A percentile compares a stretch with the other conserved stretches of the same genome.
Conservation (phyloP, 2,888 invertebrate species). For the Ceraclea dissimilis region DNA sequence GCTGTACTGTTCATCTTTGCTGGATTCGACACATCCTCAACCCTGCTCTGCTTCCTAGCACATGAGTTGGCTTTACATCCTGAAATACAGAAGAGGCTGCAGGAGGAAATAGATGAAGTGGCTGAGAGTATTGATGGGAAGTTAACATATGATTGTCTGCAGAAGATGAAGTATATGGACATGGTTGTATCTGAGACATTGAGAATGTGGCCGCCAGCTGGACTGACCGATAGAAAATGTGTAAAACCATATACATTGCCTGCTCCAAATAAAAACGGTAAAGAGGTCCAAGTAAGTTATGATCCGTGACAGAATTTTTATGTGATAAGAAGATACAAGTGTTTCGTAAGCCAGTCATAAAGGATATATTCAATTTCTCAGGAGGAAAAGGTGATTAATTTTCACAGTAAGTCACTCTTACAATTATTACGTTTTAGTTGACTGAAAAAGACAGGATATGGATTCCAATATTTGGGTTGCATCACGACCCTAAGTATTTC, state of each 20-base stretch:
- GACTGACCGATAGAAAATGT: constrained; percentile 30
- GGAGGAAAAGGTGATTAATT: no score
- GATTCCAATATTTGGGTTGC: constrained; percentile 38
- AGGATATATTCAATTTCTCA: background rate
- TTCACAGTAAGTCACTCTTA: no score
- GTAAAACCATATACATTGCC: constrained; percentile 29
- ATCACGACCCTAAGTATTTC: constrained; percentile 47
- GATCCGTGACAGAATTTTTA: background rate
- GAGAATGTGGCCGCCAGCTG: constrained; percentile 29
- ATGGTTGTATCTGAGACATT: constrained; percentile 27
- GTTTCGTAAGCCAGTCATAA: background rate
- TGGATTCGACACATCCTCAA: constrained; percentile 34
- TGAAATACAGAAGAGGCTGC: constrained; percentile 33
- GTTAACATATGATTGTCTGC: constrained; percentile 45
- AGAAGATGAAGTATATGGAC: constrained; percentile 43
- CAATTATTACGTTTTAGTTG: no score
- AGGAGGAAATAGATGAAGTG: constrained; percentile 45
- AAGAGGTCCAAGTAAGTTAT: background rate
- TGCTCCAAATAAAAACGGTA: background rate
- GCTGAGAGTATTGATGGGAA: constrained; percentile 36
- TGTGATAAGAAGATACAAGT: background rate
- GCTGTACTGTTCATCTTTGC: constrained; percentile 34
- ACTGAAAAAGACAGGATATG: constrained; percentile 4
- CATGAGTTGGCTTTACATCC: constrained; percentile 35
- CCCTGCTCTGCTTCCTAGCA: constrained; percentile 32